A percentile compares a stretch with the other conserved stretches of the same genome.
phyloP scores from a whole-genome alignment of 2,888 invertebrate species.

The Agriopis leucophaearia region DNA sequence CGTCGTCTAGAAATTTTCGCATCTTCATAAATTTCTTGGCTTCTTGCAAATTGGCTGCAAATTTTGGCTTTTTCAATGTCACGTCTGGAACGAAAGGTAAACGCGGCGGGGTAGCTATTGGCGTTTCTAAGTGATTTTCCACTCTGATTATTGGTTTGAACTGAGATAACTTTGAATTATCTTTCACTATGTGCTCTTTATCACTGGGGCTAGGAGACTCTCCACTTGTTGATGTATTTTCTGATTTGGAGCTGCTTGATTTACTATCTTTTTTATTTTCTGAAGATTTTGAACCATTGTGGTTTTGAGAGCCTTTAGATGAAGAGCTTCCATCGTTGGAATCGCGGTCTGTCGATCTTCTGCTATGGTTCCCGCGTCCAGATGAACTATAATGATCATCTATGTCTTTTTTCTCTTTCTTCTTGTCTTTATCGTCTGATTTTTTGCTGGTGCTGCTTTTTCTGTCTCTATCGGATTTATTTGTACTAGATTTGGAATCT shows the following conservation, averaged over 20 bases:
- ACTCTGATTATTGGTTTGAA: constrained; percentile 70
- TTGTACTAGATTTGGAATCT: constrained; percentile 72
- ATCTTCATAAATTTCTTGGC: constrained; percentile 89
- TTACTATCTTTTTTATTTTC: constrained; percentile 76
- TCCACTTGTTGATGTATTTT: constrained; percentile 77
- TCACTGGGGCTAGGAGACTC: constrained; percentile 84
- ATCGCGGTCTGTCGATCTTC: constrained; percentile 92
- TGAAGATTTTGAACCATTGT: constrained; percentile 67
- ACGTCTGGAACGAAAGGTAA: constrained; percentile 79
- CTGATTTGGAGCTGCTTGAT: constrained; percentile 75
- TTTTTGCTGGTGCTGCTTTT: constrained; percentile 74
- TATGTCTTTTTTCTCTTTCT: constrained; percentile 83
- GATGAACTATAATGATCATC: constrained; percentile 91
- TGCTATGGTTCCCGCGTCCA: constrained; percentile 87
- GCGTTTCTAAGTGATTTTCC: constrained; percentile 74
- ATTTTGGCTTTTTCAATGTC: constrained; percentile 88
- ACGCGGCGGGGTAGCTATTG: constrained; percentile 70
- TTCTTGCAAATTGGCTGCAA: constrained; percentile 89
- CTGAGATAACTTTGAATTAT: constrained; percentile 56
- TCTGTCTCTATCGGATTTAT: constrained; percentile 78
- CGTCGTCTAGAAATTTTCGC: constrained; percentile 87
- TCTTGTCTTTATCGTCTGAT: constrained; percentile 77
- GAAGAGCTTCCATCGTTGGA: constrained; percentile 91
- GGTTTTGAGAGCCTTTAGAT: constrained; percentile 77
- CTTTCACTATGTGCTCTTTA: constrained; percentile 66